A percentile compares a stretch with the other conserved stretches of the same genome.
These are phyloP conservation scores for Augiades crinisus DNA, from an alignment of 2,888 invertebrate species.

Conservation along the genomic window DNA sequence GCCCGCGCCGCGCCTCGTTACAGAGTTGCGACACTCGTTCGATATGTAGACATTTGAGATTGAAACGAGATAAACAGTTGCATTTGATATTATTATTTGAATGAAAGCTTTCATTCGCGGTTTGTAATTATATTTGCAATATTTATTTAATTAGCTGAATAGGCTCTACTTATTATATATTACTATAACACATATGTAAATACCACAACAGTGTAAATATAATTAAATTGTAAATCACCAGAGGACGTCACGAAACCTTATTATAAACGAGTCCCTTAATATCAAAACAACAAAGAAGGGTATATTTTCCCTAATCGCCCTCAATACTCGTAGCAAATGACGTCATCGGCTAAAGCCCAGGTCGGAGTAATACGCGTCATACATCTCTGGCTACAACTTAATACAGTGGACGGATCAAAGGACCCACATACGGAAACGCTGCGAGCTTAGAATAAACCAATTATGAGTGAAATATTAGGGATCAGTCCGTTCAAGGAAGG, in stretches of 20 bases:
- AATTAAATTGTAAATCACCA: not conserved
- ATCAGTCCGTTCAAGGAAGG: conserved; percentile 65
- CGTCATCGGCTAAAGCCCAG: conserved; percentile 63
- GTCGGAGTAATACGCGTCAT: conserved; percentile 70
- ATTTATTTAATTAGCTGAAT: no score
- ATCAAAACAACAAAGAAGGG: conserved; percentile 22
- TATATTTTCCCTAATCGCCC: conserved; percentile 26
- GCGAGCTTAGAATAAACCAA: conserved; percentile 80
- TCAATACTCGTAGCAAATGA: conserved; percentile 50
- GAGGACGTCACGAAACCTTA: conserved; percentile 23
- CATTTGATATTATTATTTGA: no score
- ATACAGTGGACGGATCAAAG: conserved; percentile 79
- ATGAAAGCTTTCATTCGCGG: no score
- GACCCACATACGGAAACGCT: conserved; percentile 71
- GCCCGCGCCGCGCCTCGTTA: no score
- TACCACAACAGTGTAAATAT: not conserved
- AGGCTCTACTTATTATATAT: not conserved
- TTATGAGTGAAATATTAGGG: conserved; percentile 82
- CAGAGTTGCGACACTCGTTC: no score
- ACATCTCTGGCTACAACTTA: conserved; percentile 72
- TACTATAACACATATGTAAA: not conserved
- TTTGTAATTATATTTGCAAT: no score
- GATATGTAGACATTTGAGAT: no score
- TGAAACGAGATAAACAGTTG: no score
- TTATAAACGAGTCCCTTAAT: conserved; percentile 22